Evolutionary conservation across 2,113 vertebrate species (phyloP).

Genomic region (Hemiprocne comata): DNA sequence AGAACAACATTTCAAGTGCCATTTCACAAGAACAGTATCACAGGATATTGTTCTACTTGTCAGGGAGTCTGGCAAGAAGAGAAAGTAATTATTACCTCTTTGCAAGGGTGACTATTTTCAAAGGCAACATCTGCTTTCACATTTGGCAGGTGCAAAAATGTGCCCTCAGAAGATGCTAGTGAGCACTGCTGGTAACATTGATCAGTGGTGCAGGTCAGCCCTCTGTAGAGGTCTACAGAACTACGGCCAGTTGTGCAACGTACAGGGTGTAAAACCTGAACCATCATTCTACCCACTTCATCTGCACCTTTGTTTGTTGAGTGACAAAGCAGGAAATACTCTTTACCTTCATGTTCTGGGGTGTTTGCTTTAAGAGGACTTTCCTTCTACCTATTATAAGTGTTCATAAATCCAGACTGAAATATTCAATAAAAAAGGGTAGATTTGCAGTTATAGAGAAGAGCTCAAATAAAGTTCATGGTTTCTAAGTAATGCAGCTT

Average conservation of each 20-base stretch:
- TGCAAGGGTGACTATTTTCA: not conserved
- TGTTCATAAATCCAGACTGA: constrained; percentile 59
- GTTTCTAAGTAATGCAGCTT: constrained; percentile 75
- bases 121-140: not conserved
- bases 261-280: not conserved
- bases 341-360: constrained; percentile 25
- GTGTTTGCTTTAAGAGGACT: constrained; percentile 58
- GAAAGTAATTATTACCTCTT: not conserved
- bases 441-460: constrained; percentile 64
- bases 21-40: not conserved
- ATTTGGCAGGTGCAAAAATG: not conserved
- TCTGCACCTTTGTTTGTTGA: not conserved
- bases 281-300: not conserved
- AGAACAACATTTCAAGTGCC: not conserved
- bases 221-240: not conserved
- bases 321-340: constrained; percentile 46
- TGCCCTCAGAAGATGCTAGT: rapidly evolving
- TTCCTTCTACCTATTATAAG: constrained; percentile 42
- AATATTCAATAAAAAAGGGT: constrained; percentile 63
- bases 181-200: not conserved
- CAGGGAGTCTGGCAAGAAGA: not conserved
- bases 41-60: not conserved
- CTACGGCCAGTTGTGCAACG: not conserved
- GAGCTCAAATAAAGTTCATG: constrained; percentile 78
- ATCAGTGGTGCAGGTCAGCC: too few species aligned